A percentile compares a stretch with the other conserved stretches of the same genome.
phyloP scores from a whole-genome alignment of 1,140 invertebrate genomes.

The Mizuhopecten yessoensis region DNA sequence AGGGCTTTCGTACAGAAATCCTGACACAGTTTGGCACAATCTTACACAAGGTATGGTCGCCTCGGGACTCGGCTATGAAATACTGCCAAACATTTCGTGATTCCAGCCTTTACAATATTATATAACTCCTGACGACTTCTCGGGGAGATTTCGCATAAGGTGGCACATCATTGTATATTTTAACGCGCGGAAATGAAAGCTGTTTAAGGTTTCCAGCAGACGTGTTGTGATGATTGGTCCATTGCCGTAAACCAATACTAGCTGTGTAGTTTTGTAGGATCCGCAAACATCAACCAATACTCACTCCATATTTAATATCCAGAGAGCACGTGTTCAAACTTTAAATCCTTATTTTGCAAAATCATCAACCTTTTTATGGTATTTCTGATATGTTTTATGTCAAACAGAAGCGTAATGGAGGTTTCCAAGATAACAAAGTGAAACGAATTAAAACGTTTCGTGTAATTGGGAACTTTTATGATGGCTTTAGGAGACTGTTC shows the following conservation, averaged over 20 bases:
- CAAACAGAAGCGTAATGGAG: too few species aligned
- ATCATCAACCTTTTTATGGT: neutral
- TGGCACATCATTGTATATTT: slow-evolving; percentile 39
- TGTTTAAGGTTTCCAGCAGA: slow-evolving; percentile 8
- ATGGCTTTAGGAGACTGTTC: too few species aligned
- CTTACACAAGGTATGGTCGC: slow-evolving; percentile 3
- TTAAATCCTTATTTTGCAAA: neutral
- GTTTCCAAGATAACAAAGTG: too few species aligned
- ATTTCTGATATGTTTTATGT: too few species aligned
- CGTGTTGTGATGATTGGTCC: neutral
- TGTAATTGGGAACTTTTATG: too few species aligned
- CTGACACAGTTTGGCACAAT: neutral
- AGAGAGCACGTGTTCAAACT: neutral
- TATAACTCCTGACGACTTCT: slow-evolving; percentile 32
- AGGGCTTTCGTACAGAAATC: neutral
- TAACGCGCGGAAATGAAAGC: slow-evolving; percentile 18
- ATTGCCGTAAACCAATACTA: neutral
- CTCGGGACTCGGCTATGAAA: neutral
- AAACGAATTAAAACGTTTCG: too few species aligned
- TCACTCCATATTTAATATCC: neutral
- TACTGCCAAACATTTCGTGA: slow-evolving; percentile 30
- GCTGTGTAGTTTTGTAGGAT: neutral
- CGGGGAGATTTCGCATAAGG: slow-evolving; percentile 21
- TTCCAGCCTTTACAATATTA: slow-evolving; percentile 29
- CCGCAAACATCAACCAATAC: neutral